phyloP scores from a whole-genome alignment of 2,888 invertebrate genomes.

The Epirrhoe tristata region DNA sequence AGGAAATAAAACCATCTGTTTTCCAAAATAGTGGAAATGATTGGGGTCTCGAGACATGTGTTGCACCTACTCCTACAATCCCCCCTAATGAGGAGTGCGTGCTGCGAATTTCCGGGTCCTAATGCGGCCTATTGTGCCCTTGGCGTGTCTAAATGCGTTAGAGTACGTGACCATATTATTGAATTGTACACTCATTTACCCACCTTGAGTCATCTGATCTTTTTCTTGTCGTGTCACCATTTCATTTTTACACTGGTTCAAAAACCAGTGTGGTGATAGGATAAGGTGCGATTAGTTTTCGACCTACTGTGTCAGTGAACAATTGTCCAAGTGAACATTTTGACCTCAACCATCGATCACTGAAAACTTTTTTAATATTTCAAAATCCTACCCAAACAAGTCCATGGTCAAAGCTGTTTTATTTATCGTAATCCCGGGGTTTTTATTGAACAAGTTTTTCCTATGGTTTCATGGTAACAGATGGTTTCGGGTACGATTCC shows the following conservation, averaged over 20 bases:
- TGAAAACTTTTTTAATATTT: slow-evolving; percentile 16
- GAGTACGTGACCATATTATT: slow-evolving; percentile 22
- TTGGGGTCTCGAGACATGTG: slow-evolving; percentile 28
- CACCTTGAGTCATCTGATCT: too few species aligned
- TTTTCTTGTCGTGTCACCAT: too few species aligned
- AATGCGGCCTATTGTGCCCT: slow-evolving; percentile 20
- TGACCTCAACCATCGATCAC: slow-evolving; percentile 2
- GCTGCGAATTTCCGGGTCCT: slow-evolving; percentile 27
- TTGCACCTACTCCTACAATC: slow-evolving; percentile 41
- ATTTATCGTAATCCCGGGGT: background rate
- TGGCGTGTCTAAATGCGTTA: slow-evolving; percentile 16
- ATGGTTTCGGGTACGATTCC: too few species aligned
- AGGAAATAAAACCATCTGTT: background rate
- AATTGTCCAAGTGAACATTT: background rate
- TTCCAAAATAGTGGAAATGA: slow-evolving; percentile 16
- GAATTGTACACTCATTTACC: background rate
- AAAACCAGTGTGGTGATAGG: too few species aligned
- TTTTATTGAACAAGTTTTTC: background rate
- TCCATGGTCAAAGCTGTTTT: background rate
- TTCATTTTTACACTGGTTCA: too few species aligned
- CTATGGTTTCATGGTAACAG: too few species aligned
- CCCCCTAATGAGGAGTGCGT: slow-evolving; percentile 40
- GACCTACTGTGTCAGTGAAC: background rate
- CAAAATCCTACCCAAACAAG: slow-evolving; percentile 10
- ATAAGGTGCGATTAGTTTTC: too few species aligned